Percentiles rank a stretch among this genome's conserved stretches.
Evolutionary conservation across 2,888 invertebrate species (phyloP).

Genomic region (Nemapogon koenigi): DNA sequence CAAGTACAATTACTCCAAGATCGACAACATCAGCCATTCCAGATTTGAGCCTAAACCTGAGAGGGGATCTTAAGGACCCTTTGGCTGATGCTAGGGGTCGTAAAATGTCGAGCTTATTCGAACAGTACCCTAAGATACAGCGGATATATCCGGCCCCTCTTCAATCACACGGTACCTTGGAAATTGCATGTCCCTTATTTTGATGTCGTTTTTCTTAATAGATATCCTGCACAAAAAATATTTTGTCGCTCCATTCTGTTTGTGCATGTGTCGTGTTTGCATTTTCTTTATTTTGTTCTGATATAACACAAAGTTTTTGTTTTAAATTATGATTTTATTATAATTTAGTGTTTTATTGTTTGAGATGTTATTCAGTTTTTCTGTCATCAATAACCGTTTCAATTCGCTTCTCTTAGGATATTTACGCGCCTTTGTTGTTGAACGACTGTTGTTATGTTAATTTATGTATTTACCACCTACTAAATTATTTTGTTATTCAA

Average conservation of each 20-base stretch:
- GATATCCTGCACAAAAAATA: slow-evolving; percentile 20
- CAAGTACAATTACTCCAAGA: slow-evolving; percentile 54
- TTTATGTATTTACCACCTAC: too few species aligned
- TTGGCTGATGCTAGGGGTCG: slow-evolving; percentile 49
- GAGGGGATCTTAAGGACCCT: slow-evolving; percentile 44
- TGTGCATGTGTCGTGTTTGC: slow-evolving; percentile 37
- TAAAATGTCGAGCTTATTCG: slow-evolving; percentile 74
- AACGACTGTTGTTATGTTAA: too few species aligned
- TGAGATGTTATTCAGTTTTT: too few species aligned
- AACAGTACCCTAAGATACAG: slow-evolving; percentile 78
- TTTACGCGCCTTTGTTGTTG: too few species aligned
- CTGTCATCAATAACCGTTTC: too few species aligned
- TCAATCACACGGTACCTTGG: slow-evolving; percentile 46
- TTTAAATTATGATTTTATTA: too few species aligned
- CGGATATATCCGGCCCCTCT: slow-evolving; percentile 76
- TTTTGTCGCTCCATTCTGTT: slow-evolving; percentile 19
- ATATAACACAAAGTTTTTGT: too few species aligned
- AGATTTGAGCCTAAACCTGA: slow-evolving; percentile 49
- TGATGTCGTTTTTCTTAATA: slow-evolving; percentile 10
- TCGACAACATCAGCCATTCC: slow-evolving; percentile 30
- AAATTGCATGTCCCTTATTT: slow-evolving; percentile 18
- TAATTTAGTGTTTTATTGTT: too few species aligned
- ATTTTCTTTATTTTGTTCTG: slow-evolving; percentile 28
- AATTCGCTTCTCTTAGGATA: too few species aligned
- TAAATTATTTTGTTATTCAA: too few species aligned